Percentiles rank a stretch among this genome's conserved stretches.
phyloP scores from a whole-genome alignment of 2,797 vertebrate genomes.

The Columba guinea region DNA sequence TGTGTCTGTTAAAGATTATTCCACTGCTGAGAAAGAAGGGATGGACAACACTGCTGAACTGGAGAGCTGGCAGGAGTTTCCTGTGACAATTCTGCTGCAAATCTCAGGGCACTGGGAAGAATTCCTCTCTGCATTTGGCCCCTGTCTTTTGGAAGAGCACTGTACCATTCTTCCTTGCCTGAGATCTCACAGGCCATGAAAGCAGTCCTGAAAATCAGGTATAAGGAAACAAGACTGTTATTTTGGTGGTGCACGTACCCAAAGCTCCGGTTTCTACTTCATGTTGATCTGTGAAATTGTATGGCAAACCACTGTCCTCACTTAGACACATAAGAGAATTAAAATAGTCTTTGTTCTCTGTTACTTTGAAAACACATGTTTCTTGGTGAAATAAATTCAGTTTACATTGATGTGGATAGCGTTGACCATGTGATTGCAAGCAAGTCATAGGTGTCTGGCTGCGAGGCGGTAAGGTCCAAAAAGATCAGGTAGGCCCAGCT shows the following conservation, averaged over 20 bases:
- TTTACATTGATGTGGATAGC: neutral
- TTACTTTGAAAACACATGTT: neutral
- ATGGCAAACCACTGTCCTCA: neutral
- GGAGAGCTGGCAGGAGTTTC: neutral
- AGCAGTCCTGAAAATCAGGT: neutral
- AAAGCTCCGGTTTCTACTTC: neutral
- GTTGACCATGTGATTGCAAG: rapidly evolving
- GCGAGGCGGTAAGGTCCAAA: neutral
- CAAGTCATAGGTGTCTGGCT: neutral
- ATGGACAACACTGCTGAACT: neutral
- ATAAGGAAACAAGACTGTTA: neutral
- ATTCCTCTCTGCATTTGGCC: neutral
- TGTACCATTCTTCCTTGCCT: neutral
- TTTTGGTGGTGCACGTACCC: neutral
- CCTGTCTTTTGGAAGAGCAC: neutral
- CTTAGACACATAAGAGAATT: neutral
- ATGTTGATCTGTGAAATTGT: neutral
- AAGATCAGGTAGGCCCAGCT: neutral
- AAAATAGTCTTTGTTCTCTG: neutral
- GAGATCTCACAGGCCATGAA: neutral
- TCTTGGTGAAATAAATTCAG: neutral
- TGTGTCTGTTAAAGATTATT: neutral
- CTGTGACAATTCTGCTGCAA: neutral
- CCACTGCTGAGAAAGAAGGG: neutral
- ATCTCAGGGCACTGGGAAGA: neutral